phyloP scores from a whole-genome alignment of 2,888 invertebrate genomes.

The Pristionchus mayeri region DNA sequence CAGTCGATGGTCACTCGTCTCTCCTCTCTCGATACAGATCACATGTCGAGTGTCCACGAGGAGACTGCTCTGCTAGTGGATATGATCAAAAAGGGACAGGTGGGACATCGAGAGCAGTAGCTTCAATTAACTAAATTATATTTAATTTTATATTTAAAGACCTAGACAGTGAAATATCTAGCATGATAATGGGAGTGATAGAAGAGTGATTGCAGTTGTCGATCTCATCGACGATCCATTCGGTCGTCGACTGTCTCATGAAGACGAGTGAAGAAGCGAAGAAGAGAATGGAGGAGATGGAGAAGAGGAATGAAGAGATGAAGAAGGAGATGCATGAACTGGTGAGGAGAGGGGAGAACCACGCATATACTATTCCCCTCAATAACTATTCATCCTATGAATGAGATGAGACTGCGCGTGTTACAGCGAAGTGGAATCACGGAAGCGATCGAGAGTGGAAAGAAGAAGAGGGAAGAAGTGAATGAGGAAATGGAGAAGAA shows the following conservation, averaged over 20 bases:
- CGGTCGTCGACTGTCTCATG: not conserved
- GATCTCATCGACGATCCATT: not conserved
- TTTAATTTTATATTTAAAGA: not conserved
- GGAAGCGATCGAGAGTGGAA: not conserved
- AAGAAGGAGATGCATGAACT: conserved; percentile 20
- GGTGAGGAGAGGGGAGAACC: not conserved
- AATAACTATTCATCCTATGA: too few relatives aligned
- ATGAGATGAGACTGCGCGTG: not conserved
- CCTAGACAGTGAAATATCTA: too few relatives aligned
- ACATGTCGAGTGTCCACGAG: not conserved
- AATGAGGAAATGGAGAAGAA: not conserved
- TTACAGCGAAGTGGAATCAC: not conserved
- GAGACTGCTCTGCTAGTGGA: not conserved
- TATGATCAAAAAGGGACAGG: not conserved
- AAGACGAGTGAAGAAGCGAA: not conserved
- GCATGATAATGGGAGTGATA: not conserved
- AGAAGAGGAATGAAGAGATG: conserved; percentile 22
- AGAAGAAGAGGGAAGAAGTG: conserved; percentile 7
- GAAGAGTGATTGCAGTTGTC: not conserved
- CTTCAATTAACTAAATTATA: not conserved
- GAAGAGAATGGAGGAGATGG: conserved; percentile 21
- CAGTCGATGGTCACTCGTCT: not conserved
- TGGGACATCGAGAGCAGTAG: not conserved
- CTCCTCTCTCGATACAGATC: not conserved
- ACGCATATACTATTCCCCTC: too few relatives aligned